Percentiles rank a stretch among this genome's conserved stretches.
Conservation (phyloP, 2,113 vertebrate species). For the Ptyas mucosa region DNA sequence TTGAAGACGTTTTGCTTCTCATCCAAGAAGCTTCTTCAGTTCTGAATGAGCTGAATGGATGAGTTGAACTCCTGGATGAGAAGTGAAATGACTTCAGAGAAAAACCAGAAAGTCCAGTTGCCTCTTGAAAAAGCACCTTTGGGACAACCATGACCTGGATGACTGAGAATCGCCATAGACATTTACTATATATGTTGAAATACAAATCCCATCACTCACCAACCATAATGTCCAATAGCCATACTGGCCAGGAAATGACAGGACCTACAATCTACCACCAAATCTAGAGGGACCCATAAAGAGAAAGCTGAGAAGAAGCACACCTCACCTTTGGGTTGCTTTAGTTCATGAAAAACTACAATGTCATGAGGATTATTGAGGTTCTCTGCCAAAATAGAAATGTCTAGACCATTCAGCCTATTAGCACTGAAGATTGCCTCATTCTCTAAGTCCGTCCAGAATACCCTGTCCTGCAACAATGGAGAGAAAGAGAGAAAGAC, state of each 20-base stretch:
- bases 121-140: no score
- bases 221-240: neutral
- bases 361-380: slow-evolving; percentile 95
- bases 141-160: no score
- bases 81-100: no score
- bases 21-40: no score
- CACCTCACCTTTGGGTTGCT: slow-evolving; percentile 87
- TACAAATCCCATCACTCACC: neutral
- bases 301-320: neutral
- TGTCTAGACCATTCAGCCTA: slow-evolving; percentile 84
- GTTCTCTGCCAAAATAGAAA: slow-evolving; percentile 85
- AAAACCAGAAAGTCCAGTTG: no score
- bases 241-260: neutral
- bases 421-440: slow-evolving; percentile 95
- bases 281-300: neutral
- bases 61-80: no score
- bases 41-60: no score
- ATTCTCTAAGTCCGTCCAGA: slow-evolving; percentile 94
- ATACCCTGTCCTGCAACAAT: slow-evolving; percentile 85
- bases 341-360: slow-evolving; percentile 91
- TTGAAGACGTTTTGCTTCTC: no score
- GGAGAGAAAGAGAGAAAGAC: neutral
- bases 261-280: neutral
- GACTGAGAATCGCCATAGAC: no score
- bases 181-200: neutral